Evolutionary conservation across 2,113 vertebrate genomes (phyloP), one percentile per base, ranked within the genome.

Genomic region (Aleadryas rufinucha): DNA sequence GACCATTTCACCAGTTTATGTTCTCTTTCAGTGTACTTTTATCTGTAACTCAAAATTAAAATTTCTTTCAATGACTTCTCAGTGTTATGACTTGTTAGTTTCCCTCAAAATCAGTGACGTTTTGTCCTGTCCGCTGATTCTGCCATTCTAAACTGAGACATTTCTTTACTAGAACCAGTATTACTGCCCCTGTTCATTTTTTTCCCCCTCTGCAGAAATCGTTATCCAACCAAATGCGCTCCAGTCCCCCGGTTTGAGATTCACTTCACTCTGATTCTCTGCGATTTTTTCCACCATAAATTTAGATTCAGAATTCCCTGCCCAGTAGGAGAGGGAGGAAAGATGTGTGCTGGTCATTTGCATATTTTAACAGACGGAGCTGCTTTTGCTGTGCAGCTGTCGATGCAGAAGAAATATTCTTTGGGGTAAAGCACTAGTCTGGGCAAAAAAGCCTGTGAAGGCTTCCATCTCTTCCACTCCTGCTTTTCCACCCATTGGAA

Each of bases 301-400:
- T 96, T 96, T 96, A 96, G 95, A 94, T 94, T 89, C 71, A 92
- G 95, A 96, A 96, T 89, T 96, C 96, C 95, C 93, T 97, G 92
- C 95, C 93, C 93, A 96, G 96, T 95, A 96, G 95, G 96, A 93
- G 64, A 94, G 90, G 37, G 92, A 97, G 83, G 88, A 92, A 84
- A 95, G 80, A 94, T 74, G 57, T 16, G 0, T 95, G 88, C 41
- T 84, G 95, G 90, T 95, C 96, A 94, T 97, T 97, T 96, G 69
- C 95, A 97, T 96, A 96, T 89, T 96, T 96, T 96, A 96, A 87
- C 96, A 97, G 93, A 96, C 95, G 72, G 96, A 96, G 95, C 64
- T 78, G 88, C 52, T 92, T 96, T 92, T 90, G 59, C 92, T 87
- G 92, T 87, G 93, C 96, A 97, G 96, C 96, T 97, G 96, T 95